A percentile compares a stretch with the other conserved stretches of the same genome.
Conservation (phyloP, 1,140 invertebrate species). For the Rhagoletis zephyria region DNA sequence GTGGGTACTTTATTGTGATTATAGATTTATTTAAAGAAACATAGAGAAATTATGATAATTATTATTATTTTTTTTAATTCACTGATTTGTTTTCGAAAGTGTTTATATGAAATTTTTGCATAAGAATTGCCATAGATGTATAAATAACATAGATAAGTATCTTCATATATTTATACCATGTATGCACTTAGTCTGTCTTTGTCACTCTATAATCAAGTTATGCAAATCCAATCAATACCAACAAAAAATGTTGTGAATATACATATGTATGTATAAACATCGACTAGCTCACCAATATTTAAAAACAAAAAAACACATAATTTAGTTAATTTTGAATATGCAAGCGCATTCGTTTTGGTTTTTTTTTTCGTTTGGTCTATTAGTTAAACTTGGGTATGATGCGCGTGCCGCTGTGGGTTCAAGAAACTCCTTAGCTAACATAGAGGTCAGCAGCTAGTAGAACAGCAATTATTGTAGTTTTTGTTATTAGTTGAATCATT, state of each 20-base stretch:
- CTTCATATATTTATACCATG: no score
- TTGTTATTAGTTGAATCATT: background rate
- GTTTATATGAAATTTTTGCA: background rate
- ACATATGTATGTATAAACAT: no score
- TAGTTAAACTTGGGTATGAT: background rate
- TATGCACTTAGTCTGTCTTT: no score
- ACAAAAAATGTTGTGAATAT: background rate
- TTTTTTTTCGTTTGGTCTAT: background rate
- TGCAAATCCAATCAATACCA: background rate
- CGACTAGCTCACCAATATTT: background rate
- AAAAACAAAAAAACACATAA: background rate
- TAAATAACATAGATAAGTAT: background rate
- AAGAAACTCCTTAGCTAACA: slow-evolving; percentile 29
- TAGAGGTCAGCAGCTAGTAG: background rate
- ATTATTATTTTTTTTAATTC: background rate
- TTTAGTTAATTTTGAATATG: background rate
- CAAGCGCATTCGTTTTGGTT: background rate
- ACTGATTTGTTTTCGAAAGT: background rate
- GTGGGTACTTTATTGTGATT: no score
- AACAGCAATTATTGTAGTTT: background rate
- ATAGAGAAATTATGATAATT: no score
- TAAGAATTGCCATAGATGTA: background rate
- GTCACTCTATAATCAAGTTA: background rate
- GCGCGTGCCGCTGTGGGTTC: slow-evolving; percentile 35
- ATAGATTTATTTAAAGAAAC: no score